Base-by-base conservation (phyloP, 2,113 vertebrate genomes). In the Scalopus aquaticus region DNA sequence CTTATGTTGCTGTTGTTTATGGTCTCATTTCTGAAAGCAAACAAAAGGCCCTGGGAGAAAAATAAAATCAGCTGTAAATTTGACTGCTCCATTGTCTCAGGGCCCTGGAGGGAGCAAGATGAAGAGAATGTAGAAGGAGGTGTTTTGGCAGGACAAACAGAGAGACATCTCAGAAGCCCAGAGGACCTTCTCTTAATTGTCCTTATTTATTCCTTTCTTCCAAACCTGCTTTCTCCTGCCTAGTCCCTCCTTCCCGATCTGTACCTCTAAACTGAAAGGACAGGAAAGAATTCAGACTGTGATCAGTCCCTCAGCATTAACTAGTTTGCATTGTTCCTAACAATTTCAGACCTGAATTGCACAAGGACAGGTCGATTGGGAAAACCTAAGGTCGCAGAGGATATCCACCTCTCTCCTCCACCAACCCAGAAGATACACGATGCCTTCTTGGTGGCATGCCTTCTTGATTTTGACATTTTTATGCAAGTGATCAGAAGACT, bases 1-100 rank as follows among this genome's bases (percentile, higher is more conserved):
- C 35, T 70, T 72, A 28, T 28, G 24, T 74, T 26, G 42, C 54
- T n/a, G 46, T 67, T 26, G 35, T 62, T 87, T 67, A 8, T 24
- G 22, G 46, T 76, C 9, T 64, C 35, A 74, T 35, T 93, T 79
- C 39, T 72, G 32, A 76, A 93, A 84, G 32, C 5, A 74, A 82
- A 77, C 30, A 44, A 42, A 49, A 90, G 17, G 17, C 24, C 26
- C 70, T 54, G 9, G 70, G n/a, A 80, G 17, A 67, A 81, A 73
- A 65, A 2, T 77, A 13, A 67, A 37, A 24, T 44, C 37, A 22
- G 16, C 1, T 69, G 5, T 2, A 6, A 74, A 87, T 54, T 32
- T 4, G 81, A 30, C 11, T 22, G 6, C 35, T 46, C 5, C 15
- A 0, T 13, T 28, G 9, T n/a, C 37, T 16, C 9, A 60, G 74